Evolutionary conservation across 2,113 vertebrate species (phyloP).

Genomic region (Menura novaehollandiae): DNA sequence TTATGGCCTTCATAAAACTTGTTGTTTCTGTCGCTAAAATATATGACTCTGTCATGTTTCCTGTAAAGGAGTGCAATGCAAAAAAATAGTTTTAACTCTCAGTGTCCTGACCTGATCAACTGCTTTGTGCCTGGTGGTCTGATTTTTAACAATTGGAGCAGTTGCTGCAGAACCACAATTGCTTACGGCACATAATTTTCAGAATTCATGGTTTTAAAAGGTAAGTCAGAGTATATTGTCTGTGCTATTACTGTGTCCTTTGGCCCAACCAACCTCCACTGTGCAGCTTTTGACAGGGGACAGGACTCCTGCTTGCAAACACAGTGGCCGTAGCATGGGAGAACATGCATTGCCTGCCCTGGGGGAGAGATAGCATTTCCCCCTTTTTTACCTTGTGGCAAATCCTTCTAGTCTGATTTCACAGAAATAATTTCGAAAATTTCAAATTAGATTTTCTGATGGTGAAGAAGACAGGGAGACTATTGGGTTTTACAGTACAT

Average conservation of each 20-base stretch:
- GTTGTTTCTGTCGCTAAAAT: neutral
- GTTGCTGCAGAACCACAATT: neutral
- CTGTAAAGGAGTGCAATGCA: neutral
- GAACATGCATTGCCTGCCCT: neutral
- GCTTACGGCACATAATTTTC: neutral
- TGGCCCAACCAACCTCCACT: neutral
- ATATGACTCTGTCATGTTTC: neutral
- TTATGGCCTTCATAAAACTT: neutral
- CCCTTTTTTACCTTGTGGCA: neutral
- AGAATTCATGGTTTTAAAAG: neutral
- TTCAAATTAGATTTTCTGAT: neutral
- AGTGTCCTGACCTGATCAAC: neutral
- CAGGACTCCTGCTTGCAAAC: neutral
- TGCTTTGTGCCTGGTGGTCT: neutral
- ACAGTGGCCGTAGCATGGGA: neutral
- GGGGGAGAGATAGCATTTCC: neutral
- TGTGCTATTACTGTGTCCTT: neutral
- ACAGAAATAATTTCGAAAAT: neutral
- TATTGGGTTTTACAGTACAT: neutral
- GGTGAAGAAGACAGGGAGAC: neutral
- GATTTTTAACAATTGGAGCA: neutral
- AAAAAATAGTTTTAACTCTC: neutral
- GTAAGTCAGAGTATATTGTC: neutral
- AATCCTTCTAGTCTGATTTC: neutral
- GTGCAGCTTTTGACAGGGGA: neutral